Base-by-base conservation (phyloP, 2,797 vertebrate genomes). In the Knipowitschia caucasica region DNA sequence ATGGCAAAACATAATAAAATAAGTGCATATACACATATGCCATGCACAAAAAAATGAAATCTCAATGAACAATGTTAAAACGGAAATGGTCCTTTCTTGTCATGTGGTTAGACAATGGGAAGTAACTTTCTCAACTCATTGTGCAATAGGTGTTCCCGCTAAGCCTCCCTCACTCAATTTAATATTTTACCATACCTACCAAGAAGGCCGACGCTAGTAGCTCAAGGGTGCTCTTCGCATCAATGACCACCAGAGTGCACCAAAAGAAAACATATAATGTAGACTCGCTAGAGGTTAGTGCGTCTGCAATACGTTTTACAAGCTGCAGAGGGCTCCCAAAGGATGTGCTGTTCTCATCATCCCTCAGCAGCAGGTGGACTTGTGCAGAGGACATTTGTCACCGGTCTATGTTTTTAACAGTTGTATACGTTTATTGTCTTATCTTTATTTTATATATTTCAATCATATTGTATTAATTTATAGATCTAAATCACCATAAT, bases 311-410 rank as follows among this genome's bases (percentile, higher is more conserved):
- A 5, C 14, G n/a, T 26, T 15, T 17, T 10, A 10, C 6, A 2
- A 3, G 15, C 57, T 24, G 43, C 56, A 77, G 79, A 67, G 63
- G 80, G 45, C 77, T 62, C 62, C 64, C 39, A 68, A 31, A 51
- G 25, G 24, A 34, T 8, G 5, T 3, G 1, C 14, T 56, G 9
- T 25, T 14, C 1, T 15, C 20, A 27, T 5, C 15, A 7, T n/a
- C n/a, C n/a, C n/a, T n/a, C 11, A 9, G 4, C 36, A 21, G 34
- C 14, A 31, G 21, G 33, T 49, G 20, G 9, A 50, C 20, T 21
- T 9, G 4, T 9, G 17, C 20, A 35, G 18, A 8, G 29, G 7
- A 34, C 14, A 10, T 15, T 35, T 15, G 15, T 25, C 7, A 15
- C 25, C 20, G 17, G 8, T 15, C 36, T 1, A 38, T 4, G 18